Conservation (phyloP, 2,113 vertebrate genomes). For the Oryzias curvinotus region DNA sequence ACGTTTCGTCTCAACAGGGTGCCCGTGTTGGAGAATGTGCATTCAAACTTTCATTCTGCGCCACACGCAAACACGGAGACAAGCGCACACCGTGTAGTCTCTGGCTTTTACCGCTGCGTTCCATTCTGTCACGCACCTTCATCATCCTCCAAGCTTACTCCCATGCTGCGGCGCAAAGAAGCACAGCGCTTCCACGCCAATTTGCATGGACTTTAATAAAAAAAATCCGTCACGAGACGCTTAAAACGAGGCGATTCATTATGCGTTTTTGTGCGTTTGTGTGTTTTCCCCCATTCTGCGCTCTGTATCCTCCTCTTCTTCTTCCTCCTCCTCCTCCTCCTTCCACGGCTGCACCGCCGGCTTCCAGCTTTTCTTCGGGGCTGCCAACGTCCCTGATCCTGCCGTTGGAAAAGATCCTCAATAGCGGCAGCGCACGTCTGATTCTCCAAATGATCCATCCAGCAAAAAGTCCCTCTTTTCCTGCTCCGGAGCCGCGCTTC, state of each 20-base stretch:
- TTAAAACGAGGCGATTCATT: conserved; percentile 26
- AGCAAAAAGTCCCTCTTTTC: conserved; percentile 55
- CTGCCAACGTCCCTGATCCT: conserved; percentile 39
- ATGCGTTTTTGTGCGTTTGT: conserved; percentile 13
- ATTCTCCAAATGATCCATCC: conserved; percentile 74
- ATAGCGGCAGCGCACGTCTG: conserved; percentile 54
- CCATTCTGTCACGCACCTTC: conserved; percentile 53
- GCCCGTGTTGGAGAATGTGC: conserved; percentile 43
- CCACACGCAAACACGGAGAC: conserved; percentile 19
- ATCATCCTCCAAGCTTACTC: conserved; percentile 35
- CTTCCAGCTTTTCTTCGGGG: conserved; percentile 26
- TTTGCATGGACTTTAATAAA: conserved; percentile 26
- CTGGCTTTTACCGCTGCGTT: conserved; percentile 74
- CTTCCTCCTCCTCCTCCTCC: conserved; percentile 12
- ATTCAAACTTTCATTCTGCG: conserved; percentile 47
- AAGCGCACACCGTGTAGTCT: conserved; percentile 21
- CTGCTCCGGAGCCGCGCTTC: conserved; percentile 65
- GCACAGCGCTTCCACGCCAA: conserved; percentile 15
- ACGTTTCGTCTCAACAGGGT: conserved; percentile 42
- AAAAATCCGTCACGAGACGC: conserved; percentile 41
- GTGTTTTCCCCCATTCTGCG: conserved; percentile 13
- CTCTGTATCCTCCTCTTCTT: conserved; percentile 4
- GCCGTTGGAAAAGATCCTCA: conserved; percentile 49
- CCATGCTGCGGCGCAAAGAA: conserved; percentile 9
- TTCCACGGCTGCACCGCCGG: conserved; percentile 17